Evolutionary conservation across 2,888 invertebrate species (phyloP), one percentile per base, ranked within the genome.

Genomic region (Ophonus ardosiacus): DNA sequence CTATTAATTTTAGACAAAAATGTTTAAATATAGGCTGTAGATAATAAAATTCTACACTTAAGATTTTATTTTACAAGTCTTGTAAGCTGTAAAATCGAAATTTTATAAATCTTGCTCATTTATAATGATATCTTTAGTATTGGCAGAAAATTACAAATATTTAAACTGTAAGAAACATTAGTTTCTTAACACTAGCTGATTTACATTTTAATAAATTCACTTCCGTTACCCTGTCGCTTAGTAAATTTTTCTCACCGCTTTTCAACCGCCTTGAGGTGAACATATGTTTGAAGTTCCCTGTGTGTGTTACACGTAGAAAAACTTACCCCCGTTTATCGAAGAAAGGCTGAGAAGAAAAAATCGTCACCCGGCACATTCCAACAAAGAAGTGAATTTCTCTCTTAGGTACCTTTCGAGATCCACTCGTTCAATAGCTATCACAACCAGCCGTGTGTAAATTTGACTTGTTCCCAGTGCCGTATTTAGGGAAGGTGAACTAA

Each of bases 331-430:
- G 18, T 31, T 68, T 15, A 43, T 17, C 17, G 15, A 18, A 18
- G 40, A 51, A 68, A 68, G 15, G 15, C 24, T 68, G 38, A 10
- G n/a, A 31, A 63, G 63, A 63, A 68, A 74, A 74, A 74, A 74
- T 74, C 71, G 71, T 74, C 71, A 68, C 68, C 63, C 31, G 68
- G 68, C 68, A 38, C 68, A 68, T 38, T 43, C 71, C 71, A 74
- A 74, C 71, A 74, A 74, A 74, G 71, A 40, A 43, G 40, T 40
- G 51, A 74, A 74, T 74, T 71, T 74, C 71, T 74, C 71, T 24
- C 71, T 43, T 43, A 68, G 68, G 38, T 68, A 74, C 71, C 71
- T 38, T 15, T 38, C 68, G 31, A 71, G 40, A 18, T 40, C 40
- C 18, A 43, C 15, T 74, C 71, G 71, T 74, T 74, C 71, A 74